Base-by-base conservation (phyloP, 2,888 invertebrate genomes). In the Papilio gigon region DNA sequence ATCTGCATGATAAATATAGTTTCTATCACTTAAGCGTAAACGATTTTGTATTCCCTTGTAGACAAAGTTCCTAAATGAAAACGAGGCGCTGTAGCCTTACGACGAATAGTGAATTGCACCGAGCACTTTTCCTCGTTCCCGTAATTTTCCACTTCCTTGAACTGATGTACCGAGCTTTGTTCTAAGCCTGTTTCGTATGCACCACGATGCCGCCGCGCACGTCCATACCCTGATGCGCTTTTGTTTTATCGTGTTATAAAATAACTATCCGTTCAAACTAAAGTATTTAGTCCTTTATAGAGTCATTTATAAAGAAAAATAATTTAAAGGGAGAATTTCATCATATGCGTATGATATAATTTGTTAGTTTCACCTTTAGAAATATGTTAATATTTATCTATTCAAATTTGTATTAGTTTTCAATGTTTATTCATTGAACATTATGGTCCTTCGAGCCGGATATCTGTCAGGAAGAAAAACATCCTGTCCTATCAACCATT, bases 91-190 rank as follows among this genome's bases (percentile, higher is more conserved):
- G 8, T 44, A 27, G 30, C 44, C n/a, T 42, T 9, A 44, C 33
- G 25, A 44, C 35, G n/a, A 56, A 62, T 56, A 62, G 62, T 63
- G 42, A 63, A 63, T 67, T 53, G 56, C 56, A 42, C 56, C 22
- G 62, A 56, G 56, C 42, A 63, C 62, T 62, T 61, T 62, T 42
- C 42, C 53, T 30, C 53, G 44, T 42, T 44, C 33, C 33, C 33
- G 62, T 62, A 63, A 63, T 67, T 63, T 67, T 63, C 67, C 62
- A 62, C 62, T 58, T 67, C 67, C 62, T 58, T 58, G 53, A 67
- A 62, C 53, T 42, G 17, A 67, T 35, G 62, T 63, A 67, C 62
- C 56, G 56, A 67, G 62, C 56, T 67, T 63, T 53, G 67, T 67
- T 67, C 67, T 62, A 44, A 33, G 61, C n/a, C 61, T 62, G 27